Conservation (phyloP, 2,888 invertebrate genomes). For the Eristalis pertinax region DNA sequence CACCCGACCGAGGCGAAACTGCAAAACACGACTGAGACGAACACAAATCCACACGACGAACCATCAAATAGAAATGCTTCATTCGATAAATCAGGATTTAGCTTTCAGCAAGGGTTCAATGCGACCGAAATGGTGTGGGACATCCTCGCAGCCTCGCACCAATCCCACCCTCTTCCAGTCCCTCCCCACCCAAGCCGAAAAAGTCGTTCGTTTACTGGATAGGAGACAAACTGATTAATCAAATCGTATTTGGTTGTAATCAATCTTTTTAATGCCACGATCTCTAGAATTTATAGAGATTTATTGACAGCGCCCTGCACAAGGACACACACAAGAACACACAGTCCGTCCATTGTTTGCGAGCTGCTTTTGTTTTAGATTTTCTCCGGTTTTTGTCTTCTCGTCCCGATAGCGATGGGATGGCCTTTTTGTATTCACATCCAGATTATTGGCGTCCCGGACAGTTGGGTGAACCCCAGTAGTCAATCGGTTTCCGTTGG, state of each 20-base stretch:
- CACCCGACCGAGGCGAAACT: not conserved
- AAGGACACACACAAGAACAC: slow-evolving; percentile 1
- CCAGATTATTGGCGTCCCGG: slow-evolving; percentile 38
- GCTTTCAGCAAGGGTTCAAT: slow-evolving; percentile 57
- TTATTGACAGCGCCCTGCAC: slow-evolving; percentile 64
- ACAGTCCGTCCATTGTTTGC: slow-evolving; percentile 19
- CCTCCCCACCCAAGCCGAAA: not conserved
- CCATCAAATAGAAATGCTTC: slow-evolving; percentile 51
- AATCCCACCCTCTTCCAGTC: too few species aligned
- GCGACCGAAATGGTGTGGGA: not conserved
- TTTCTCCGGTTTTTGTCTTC: not conserved
- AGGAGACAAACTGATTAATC: slow-evolving; percentile 68
- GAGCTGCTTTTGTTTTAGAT: slow-evolving; percentile 17
- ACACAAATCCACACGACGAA: slow-evolving; percentile 34
- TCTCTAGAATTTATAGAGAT: slow-evolving; percentile 69
- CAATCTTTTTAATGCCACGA: slow-evolving; percentile 72
- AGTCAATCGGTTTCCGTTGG: slow-evolving; percentile 39
- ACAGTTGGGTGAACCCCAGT: slow-evolving; percentile 27
- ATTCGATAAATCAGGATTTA: slow-evolving; percentile 70
- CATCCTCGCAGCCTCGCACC: not conserved
- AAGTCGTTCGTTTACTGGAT: slow-evolving; percentile 18
- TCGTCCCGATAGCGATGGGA: not conserved
- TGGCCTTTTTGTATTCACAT: slow-evolving; percentile 10
- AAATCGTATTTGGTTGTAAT: slow-evolving; percentile 70
- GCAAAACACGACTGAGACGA: slow-evolving; percentile 3